These are phyloP conservation scores for Mercenaria mercenaria DNA, from an alignment of 1,140 invertebrate species.

Conservation along the genomic window DNA sequence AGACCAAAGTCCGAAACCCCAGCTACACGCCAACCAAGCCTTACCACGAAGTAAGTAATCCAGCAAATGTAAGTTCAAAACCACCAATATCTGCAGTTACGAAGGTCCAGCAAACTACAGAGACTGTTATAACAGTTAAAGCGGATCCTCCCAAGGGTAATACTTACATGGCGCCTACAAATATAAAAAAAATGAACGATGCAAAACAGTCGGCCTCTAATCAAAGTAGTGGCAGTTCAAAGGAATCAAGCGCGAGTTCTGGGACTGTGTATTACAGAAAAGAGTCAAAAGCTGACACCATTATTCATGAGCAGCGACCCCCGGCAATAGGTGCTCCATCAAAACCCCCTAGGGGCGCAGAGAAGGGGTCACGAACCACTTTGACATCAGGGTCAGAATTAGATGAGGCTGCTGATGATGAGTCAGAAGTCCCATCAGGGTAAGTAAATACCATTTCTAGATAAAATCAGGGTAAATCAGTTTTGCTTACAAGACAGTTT, in stretches of 20 bases:
- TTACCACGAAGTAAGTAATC: slow-evolving; percentile 76
- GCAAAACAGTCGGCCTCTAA: slow-evolving; percentile 12
- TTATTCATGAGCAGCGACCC: slow-evolving; percentile 75
- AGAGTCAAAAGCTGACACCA: slow-evolving; percentile 70
- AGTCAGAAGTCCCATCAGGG: slow-evolving; percentile 73
- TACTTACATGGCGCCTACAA: slow-evolving; percentile 57
- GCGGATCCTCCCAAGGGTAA: slow-evolving; percentile 44
- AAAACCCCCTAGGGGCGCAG: slow-evolving; percentile 49
- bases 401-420: slow-evolving; percentile 58
- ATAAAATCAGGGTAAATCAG: not conserved
- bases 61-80: not conserved
- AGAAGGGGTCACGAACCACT: slow-evolving; percentile 60
- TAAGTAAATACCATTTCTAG: slow-evolving; percentile 52
- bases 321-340: slow-evolving; percentile 78
- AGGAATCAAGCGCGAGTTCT: slow-evolving; percentile 14
- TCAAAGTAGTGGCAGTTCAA: slow-evolving; percentile 26
- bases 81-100: slow-evolving; percentile 43
- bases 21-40: slow-evolving; percentile 83
- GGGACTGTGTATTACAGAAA: slow-evolving; percentile 80
- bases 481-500: too few relatives aligned
- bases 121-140: slow-evolving; percentile 56
- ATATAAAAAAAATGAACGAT: slow-evolving; percentile 68
- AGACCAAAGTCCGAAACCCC: slow-evolving; percentile 77
- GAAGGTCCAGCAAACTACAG: slow-evolving; percentile 59
- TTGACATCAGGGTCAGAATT: slow-evolving; percentile 42